Evolutionary conservation across 23 tunicate genomes (phyloP).

Genomic region (Aplidium turbinatum): DNA sequence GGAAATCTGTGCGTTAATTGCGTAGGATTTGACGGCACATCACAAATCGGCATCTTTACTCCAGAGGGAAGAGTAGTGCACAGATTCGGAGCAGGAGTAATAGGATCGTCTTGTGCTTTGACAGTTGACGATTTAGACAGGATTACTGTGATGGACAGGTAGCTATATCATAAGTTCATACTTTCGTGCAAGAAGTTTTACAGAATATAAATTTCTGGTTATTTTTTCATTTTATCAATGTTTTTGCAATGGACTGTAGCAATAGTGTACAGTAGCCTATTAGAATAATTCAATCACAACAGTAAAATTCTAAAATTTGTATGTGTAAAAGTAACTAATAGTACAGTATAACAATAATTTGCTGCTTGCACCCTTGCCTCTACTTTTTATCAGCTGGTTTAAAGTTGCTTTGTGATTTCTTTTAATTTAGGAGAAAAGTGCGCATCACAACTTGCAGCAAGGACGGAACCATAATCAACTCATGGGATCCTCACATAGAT

Average conservation of each 20-base stretch:
- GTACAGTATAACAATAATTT: too few relatives aligned
- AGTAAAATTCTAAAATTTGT: too few relatives aligned
- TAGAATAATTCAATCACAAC: too few relatives aligned
- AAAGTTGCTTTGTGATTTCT: too few relatives aligned
- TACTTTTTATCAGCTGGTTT: too few relatives aligned
- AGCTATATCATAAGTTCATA: not conserved
- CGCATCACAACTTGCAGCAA: conserved; percentile 30
- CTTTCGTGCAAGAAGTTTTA: too few relatives aligned
- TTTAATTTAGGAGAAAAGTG: conserved; percentile 47
- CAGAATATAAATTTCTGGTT: too few relatives aligned
- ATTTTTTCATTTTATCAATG: too few relatives aligned
- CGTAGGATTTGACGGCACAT: conserved; percentile 64
- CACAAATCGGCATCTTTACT: conserved; percentile 66
- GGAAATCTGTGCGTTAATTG: conserved; percentile 72
- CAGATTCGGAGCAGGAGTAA: conserved; percentile 38
- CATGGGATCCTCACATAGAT: conserved; percentile 35
- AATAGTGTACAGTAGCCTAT: too few relatives aligned
- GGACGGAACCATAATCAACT: conserved; percentile 35
- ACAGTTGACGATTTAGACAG: conserved; percentile 71
- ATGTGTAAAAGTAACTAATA: too few relatives aligned
- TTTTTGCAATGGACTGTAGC: too few relatives aligned
- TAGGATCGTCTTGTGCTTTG: conserved; percentile 61
- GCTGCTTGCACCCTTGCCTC: too few relatives aligned
- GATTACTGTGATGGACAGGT: conserved; percentile 69
- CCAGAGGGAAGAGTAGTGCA: conserved; percentile 46